These are phyloP conservation scores for Mactra quadrangularis DNA, from an alignment of 1,140 invertebrate genomes.

Conservation along the genomic window DNA sequence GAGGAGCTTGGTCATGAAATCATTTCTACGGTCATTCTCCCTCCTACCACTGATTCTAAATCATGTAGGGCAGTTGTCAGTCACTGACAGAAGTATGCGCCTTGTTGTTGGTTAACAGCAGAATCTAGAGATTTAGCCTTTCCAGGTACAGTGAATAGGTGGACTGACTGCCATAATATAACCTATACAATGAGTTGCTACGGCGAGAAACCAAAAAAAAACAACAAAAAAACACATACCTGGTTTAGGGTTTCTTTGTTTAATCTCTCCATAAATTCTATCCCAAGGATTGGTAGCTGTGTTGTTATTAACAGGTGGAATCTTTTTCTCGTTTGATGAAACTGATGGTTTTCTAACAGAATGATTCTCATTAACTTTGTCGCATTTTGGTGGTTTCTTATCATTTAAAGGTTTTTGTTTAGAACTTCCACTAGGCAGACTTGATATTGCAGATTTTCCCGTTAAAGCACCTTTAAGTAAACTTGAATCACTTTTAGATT, in stretches of 20 bases:
- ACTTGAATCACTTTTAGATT: slow-evolving; percentile 54
- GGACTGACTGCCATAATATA: too few relatives aligned
- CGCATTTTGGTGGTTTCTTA: slow-evolving; percentile 1
- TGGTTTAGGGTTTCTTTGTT: slow-evolving; percentile 54
- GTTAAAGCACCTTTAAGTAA: slow-evolving; percentile 51
- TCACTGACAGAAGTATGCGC: too few relatives aligned
- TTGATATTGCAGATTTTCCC: background rate
- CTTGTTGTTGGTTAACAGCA: too few relatives aligned
- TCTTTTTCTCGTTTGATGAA: background rate
- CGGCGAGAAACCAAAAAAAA: too few relatives aligned
- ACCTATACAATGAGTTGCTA: too few relatives aligned
- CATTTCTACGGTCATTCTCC: too few relatives aligned
- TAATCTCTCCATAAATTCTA: slow-evolving; percentile 45
- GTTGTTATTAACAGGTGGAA: background rate
- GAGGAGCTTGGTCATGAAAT: too few relatives aligned
- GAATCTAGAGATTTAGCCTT: too few relatives aligned
- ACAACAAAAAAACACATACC: slow-evolving; percentile 24
- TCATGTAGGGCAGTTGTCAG: too few relatives aligned
- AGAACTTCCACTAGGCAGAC: background rate
- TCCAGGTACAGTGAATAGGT: too few relatives aligned
- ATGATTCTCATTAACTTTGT: slow-evolving; percentile 27
- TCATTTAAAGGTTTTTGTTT: slow-evolving; percentile 12
- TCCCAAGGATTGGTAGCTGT: slow-evolving; percentile 42
- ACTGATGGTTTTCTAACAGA: slow-evolving; percentile 25
- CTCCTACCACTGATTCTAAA: too few relatives aligned